A percentile compares a stretch with the other conserved stretches of the same genome.
Evolutionary conservation across 1,140 invertebrate genomes (phyloP).

Genomic region (Sarcophaga bullata): DNA sequence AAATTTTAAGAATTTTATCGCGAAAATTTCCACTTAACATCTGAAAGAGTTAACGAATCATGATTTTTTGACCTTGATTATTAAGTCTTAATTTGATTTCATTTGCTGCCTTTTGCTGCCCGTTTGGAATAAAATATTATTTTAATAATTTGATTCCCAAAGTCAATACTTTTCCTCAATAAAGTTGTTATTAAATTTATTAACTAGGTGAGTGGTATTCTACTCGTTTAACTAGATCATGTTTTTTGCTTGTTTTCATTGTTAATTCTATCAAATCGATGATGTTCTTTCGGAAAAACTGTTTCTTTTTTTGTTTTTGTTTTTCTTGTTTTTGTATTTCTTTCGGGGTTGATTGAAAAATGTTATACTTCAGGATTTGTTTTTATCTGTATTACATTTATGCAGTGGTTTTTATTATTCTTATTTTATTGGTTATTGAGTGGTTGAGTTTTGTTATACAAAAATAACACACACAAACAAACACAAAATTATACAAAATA

Average conservation of each 20-base stretch:
- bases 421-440: not conserved
- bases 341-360: not conserved
- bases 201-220: not conserved
- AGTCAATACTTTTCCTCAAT: not conserved
- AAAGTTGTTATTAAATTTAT: not conserved
- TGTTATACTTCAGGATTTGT: not conserved
- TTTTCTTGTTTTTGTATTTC: not conserved
- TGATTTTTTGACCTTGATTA: no score
- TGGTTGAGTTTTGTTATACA: not conserved
- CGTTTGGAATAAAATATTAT: no score
- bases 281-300: not conserved
- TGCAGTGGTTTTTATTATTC: not conserved
- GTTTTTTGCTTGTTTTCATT: not conserved
- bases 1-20: no score
- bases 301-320: not conserved
- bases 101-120: no score
- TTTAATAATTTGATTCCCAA: constrained; percentile 15
- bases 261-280: not conserved
- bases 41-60: no score
- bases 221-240: not conserved
- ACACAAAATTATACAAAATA: not conserved
- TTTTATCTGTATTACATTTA: not conserved
- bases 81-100: no score
- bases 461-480: not conserved
- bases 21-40: no score